Conservation (phyloP, 2,888 invertebrate genomes). For the Pollenia angustigena region DNA sequence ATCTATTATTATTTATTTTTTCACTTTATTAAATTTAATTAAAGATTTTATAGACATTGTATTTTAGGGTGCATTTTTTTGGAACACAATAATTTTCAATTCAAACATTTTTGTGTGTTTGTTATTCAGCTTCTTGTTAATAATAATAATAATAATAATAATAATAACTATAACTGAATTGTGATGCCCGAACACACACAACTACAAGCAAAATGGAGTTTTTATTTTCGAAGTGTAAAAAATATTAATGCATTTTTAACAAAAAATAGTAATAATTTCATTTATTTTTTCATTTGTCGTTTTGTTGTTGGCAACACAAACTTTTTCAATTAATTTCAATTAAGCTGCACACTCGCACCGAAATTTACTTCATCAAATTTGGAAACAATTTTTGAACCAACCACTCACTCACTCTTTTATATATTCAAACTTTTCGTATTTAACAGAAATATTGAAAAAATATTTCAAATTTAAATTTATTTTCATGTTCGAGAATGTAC, state of each 20-base stretch:
- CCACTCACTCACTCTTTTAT: slow-evolving; percentile 12
- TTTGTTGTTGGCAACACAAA: slow-evolving; percentile 37
- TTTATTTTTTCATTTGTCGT: not conserved
- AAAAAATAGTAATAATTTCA: not conserved
- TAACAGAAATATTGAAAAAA: slow-evolving; percentile 3
- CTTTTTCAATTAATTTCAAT: slow-evolving; percentile 73
- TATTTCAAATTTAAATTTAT: slow-evolving; percentile 11
- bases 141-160: slow-evolving; percentile 48
- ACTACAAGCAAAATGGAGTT: slow-evolving; percentile 40
- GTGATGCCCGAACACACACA: slow-evolving; percentile 10
- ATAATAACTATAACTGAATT: slow-evolving; percentile 48
- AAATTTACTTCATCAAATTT: not conserved
- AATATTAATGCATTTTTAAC: slow-evolving; percentile 58
- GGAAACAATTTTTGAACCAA: not conserved
- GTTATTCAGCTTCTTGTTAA: slow-evolving; percentile 45
- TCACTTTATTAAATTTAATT: slow-evolving; percentile 73
- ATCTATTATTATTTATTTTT: slow-evolving; percentile 56
- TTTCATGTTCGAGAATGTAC: slow-evolving; percentile 13
- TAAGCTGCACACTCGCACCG: slow-evolving; percentile 59
- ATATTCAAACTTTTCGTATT: not conserved
- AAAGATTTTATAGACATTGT: slow-evolving; percentile 56
- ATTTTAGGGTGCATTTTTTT: slow-evolving; percentile 48
- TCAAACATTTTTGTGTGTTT: slow-evolving; percentile 59
- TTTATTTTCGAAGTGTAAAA: slow-evolving; percentile 44
- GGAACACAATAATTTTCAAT: slow-evolving; percentile 65